phyloP scores from a whole-genome alignment of 2,797 vertebrate species.

The Synanceia verrucosa region DNA sequence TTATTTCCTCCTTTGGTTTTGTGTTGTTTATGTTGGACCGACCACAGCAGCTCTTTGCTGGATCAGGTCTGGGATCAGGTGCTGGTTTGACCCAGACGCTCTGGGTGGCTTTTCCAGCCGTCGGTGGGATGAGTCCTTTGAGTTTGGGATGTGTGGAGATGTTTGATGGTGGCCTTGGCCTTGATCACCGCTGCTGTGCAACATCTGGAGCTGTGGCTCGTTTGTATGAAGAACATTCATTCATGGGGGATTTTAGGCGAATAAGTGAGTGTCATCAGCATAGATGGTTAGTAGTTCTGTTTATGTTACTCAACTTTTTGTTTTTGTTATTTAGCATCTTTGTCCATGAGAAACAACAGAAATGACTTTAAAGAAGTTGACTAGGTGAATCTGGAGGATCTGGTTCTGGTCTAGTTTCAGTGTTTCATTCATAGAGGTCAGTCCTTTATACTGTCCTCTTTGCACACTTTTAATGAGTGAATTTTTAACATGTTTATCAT shows the following conservation, averaged over 20 bases:
- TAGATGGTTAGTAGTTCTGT: too few species aligned
- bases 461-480: not conserved
- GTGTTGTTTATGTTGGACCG: not conserved
- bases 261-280: constrained; percentile 5
- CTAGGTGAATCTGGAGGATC: not conserved
- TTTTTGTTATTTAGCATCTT: too few species aligned
- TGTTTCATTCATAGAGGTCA: too few species aligned
- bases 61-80: constrained; percentile 40
- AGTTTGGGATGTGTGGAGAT: constrained; percentile 10
- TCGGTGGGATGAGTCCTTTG: constrained; percentile 9
- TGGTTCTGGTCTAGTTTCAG: too few species aligned
- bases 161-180: constrained; percentile 40
- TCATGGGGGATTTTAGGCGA: not conserved
- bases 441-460: not conserved
- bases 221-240: not conserved
- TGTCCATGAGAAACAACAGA: too few species aligned
- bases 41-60: constrained; percentile 10
- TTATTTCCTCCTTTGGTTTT: not conserved
- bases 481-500: too few species aligned
- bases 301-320: too few species aligned
- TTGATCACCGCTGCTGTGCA: too few species aligned
- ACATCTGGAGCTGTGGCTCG: not conserved
- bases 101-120: constrained; percentile 41
- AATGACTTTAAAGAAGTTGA: too few species aligned
- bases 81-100: constrained; percentile 30